These are phyloP conservation scores for Rambutsinella grinnellia DNA, from an alignment of 2,888 invertebrate genomes.

Conservation along the genomic window DNA sequence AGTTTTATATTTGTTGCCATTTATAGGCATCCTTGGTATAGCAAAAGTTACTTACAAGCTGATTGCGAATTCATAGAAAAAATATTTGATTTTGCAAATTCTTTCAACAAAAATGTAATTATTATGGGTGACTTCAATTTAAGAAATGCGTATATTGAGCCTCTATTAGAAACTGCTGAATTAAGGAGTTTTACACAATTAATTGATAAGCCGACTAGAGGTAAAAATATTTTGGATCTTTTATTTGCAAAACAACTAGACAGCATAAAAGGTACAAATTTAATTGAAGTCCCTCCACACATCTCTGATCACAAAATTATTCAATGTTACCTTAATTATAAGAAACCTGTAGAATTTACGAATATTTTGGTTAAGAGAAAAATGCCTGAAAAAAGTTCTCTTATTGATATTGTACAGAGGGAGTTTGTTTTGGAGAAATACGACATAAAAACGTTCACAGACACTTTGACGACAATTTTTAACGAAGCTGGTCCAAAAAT, in stretches of 20 bases:
- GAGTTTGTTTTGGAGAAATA: neutral
- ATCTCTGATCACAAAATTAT: constrained; percentile 1
- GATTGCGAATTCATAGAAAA: neutral
- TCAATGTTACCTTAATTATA: neutral
- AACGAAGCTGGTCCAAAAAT: neutral
- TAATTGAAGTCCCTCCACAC: neutral
- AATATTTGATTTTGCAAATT: neutral
- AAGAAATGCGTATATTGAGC: neutral
- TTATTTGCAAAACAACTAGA: constrained; percentile 3
- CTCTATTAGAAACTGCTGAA: neutral
- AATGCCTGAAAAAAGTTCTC: neutral
- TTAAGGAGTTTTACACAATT: neutral
- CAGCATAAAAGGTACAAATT: neutral
- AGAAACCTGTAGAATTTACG: neutral
- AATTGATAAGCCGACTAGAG: neutral
- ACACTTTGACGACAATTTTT: neutral
- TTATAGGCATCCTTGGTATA: constrained; percentile 10
- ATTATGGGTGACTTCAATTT: constrained; percentile 7
- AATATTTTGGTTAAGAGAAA: neutral
- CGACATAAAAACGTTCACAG: neutral
- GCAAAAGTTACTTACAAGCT: neutral
- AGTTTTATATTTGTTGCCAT: neutral
- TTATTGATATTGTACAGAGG: neutral
- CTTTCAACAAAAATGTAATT: neutral
- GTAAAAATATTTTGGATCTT: neutral